These are phyloP conservation scores for Melanotaenia parkinsoni DNA, from an alignment of 2,797 vertebrate genomes.

Conservation along the genomic window DNA sequence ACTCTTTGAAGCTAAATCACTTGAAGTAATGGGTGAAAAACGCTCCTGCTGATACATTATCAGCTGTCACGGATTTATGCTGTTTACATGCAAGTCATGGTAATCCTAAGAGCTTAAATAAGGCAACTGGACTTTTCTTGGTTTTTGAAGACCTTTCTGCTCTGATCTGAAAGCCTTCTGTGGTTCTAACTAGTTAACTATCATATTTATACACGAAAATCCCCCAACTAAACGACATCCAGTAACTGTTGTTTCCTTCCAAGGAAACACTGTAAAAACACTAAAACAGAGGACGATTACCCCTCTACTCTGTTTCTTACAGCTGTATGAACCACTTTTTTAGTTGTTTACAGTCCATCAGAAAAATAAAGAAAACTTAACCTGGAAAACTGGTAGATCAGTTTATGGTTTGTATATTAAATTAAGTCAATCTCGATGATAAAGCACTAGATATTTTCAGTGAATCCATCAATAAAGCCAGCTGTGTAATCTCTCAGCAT, in stretches of 20 bases:
- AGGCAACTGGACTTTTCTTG: neutral
- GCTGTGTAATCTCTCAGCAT: neutral
- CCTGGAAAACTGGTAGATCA: no score
- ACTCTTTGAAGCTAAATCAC: neutral
- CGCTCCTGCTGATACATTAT: neutral
- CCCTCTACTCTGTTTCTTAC: no score
- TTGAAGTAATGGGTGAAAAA: neutral
- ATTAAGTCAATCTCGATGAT: neutral
- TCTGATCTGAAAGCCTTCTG: no score
- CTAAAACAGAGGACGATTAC: no score
- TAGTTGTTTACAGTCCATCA: no score
- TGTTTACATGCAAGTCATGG: neutral
- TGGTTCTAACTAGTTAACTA: no score
- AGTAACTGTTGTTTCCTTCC: no score
- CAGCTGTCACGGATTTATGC: neutral
- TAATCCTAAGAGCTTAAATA: neutral
- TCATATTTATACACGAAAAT: no score
- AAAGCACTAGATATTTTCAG: neutral
- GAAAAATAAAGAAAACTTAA: no score
- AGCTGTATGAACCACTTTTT: no score
- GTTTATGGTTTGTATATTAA: neutral
- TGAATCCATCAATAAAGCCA: neutral
- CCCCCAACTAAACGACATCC: no score
- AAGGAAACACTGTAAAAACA: no score
- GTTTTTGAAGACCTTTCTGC: neutral